phyloP scores from a whole-genome alignment of 2,113 vertebrate species.

The Cynoglossus semilaevis region DNA sequence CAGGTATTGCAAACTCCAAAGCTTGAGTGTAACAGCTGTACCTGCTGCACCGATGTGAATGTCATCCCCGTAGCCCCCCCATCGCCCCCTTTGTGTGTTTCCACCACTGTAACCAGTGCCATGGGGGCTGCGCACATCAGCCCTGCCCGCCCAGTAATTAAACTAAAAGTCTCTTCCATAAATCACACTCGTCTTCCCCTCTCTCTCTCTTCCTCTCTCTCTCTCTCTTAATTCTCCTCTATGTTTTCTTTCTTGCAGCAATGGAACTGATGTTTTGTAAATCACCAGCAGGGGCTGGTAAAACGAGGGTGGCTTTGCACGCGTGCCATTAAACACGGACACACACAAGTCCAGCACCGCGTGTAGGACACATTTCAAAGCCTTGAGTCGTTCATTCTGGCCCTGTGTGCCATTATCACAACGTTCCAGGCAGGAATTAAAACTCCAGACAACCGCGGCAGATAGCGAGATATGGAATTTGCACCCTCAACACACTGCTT shows the following conservation, averaged over 20 bases:
- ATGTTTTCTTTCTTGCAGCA: conserved; percentile 33
- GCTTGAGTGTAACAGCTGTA: conserved; percentile 13
- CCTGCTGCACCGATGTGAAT: conserved; percentile 23
- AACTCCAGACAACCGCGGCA: conserved; percentile 27
- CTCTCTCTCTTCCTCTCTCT: conserved; percentile 16
- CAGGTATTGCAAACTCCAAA: conserved; percentile 22
- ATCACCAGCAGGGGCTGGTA: conserved; percentile 48
- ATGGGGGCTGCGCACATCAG: conserved; percentile 61
- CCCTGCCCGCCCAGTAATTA: conserved; percentile 71
- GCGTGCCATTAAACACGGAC: conserved; percentile 14
- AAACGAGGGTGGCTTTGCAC: conserved; percentile 26
- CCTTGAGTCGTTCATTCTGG: conserved; percentile 50
- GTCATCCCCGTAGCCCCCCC: conserved; percentile 26
- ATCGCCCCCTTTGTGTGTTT: conserved; percentile 30
- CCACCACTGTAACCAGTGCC: conserved; percentile 41
- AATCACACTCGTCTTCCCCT: conserved; percentile 66
- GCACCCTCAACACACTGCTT: conserved; percentile 7
- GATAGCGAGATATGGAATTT: conserved; percentile 30
- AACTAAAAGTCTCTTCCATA: conserved; percentile 78
- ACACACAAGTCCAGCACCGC: conserved; percentile 20
- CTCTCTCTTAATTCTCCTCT: conserved; percentile 32
- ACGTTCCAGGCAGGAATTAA: conserved; percentile 35
- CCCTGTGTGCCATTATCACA: conserved; percentile 13
- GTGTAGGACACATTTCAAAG: conserved; percentile 53
- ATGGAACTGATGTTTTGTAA: conserved; percentile 64